Evolutionary conservation across 2,113 vertebrate genomes (phyloP), one percentile per base, ranked within the genome.

Genomic region (Nerophis ophidion): DNA sequence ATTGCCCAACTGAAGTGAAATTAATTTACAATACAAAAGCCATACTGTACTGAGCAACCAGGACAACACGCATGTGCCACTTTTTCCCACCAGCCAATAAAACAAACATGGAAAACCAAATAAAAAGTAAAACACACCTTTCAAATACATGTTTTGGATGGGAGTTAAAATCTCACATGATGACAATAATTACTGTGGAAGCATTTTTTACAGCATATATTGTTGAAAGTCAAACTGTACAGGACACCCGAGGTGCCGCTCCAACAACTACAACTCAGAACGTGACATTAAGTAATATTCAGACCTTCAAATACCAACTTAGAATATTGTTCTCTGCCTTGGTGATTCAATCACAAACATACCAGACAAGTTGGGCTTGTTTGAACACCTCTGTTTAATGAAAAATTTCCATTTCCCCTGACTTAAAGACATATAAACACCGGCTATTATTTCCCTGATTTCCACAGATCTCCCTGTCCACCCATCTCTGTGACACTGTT

Each of bases 401-500:
- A 56, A 40, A 17, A 8, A 5, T 35, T 7, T n/a, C 7, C 51
- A 35, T 53, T 14, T 33, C 4, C 53, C n/a, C 9, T 17, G 36
- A 8, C 16, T 73, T 15, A 64, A 63, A 68, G 52, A 61, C 42
- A 34, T 35, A 40, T 17, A 40, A 7, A 19, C 42, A 13, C 35
- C 38, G 70, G 44, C 57, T 64, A 66, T 61, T 48, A 72, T 72
- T 70, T n/a, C 51, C 40, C 59, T 19, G 17, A 44, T 68, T 62
- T 51, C 26, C 26, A 58, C 55, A 48, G 66, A 65, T 64, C 34
- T 56, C 13, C 13, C 26, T 52, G 1, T 51, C 65, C 59, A 33
- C 68, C 70, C 53, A 59, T 64, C 58, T 10, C 56, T 38, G 62
- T 26, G 11, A 17, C 62, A 67, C 17, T 66, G 40, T 49, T 46